Percentiles rank a stretch among this genome's conserved stretches.
These are phyloP conservation scores for Clunio marinus DNA, from an alignment of 2,888 invertebrate species.

Conservation along the genomic window DNA sequence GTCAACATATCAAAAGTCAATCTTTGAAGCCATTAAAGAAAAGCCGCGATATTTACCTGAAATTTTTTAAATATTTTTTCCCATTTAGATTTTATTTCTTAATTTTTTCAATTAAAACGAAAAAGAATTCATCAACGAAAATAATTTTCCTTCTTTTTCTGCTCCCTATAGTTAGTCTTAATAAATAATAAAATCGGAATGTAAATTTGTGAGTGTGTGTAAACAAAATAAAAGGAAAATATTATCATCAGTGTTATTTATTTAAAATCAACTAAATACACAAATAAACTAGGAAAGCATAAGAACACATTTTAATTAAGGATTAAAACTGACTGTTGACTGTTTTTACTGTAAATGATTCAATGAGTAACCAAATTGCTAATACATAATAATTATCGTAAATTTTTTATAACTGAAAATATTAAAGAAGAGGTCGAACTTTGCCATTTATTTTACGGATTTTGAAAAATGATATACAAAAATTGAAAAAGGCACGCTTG, in stretches of 20 bases:
- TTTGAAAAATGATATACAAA: not conserved
- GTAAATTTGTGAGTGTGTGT: not conserved
- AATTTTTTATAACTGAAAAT: not conserved
- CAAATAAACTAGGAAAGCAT: not conserved
- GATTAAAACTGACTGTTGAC: constrained; percentile 25
- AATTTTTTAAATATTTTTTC: not conserved
- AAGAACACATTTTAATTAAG: not conserved
- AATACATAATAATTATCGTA: not conserved
- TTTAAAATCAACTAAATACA: not conserved
- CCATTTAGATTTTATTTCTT: no score
- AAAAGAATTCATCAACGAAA: not conserved
- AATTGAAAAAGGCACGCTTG: constrained; percentile 1
- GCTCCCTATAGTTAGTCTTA: not conserved
- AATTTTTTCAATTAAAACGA: not conserved
- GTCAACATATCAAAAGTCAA: constrained; percentile 23
- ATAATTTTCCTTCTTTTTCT: not conserved
- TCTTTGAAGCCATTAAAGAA: not conserved
- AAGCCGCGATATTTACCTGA: not conserved
- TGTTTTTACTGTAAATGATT: constrained; percentile 22
- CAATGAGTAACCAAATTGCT: constrained; percentile 1
- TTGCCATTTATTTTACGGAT: no score
- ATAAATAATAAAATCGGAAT: constrained; percentile 9
- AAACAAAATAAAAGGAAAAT: constrained; percentile 8
- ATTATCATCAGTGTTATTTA: constrained; percentile 10
- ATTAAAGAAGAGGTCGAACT: no score